Evolutionary conservation across 2,888 invertebrate genomes (phyloP), one percentile per base, ranked within the genome.

Genomic region (Frankliniella intonsa): DNA sequence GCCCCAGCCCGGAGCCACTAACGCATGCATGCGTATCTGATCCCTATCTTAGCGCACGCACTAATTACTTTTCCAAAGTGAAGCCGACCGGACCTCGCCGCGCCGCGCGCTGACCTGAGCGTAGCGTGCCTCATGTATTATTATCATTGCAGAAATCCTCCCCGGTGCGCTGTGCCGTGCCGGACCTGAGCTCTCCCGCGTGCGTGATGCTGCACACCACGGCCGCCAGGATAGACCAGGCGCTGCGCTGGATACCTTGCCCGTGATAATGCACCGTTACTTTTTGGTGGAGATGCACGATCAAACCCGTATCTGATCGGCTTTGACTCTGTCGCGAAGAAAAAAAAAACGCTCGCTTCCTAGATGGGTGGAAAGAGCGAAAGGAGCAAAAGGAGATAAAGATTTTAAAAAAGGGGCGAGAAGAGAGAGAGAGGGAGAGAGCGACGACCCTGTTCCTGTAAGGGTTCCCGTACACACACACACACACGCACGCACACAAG

Each of bases 1-100:
- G 12, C 51, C 12, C 14, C 55, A n/a, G 62, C 14, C 62, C 19
- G 62, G 62, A n/a, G 25, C 69, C 12, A 22, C 25, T 11, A 22
- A 11, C 69, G 69, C 11, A 22, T 11, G 69, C 25, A 25, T 76
- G 69, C 69, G 69, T 76, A 76, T 76, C 69, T 25, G 69, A 76
- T 76, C 69, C 69, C 69, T 76, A 76, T 76, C 69, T 76, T 76
- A 76, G 69, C 69, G 25, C 69, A 76, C 69, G 69, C 69, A 76
- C 69, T 76, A 76, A 76, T 76, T 76, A 76, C 69, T 76, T 25
- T 25, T 12, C 69, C 22, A 76, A 25, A 76, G 69, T 76, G 69
- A 38, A 76, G 62, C 62, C 62, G 62, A 62, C 19, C 55, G 17
- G 55, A n/a, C n/a, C 55, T 8, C 55, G 14, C 38, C 38, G 38